Conservation (phyloP, 2,113 vertebrate species). For the Glaucomys volans region DNA sequence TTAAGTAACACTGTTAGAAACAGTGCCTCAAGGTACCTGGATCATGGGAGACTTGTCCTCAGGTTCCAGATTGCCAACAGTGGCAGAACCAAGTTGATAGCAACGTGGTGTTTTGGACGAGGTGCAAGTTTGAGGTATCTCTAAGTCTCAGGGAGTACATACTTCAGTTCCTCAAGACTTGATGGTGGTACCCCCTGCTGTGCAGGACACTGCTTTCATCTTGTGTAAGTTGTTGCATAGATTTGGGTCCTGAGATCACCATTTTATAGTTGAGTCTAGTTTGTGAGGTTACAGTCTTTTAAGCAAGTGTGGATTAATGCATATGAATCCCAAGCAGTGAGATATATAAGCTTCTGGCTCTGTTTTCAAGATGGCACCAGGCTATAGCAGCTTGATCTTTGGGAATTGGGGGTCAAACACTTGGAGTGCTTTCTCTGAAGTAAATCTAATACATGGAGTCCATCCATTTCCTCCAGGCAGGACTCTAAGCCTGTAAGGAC, state of each 20-base stretch:
- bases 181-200: background rate
- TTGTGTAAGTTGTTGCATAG: background rate
- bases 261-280: background rate
- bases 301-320: background rate
- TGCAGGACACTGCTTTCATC: background rate
- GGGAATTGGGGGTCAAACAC: background rate
- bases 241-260: background rate
- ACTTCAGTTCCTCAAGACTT: background rate
- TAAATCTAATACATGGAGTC: background rate
- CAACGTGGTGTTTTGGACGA: background rate
- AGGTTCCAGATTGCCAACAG: background rate
- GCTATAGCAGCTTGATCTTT: background rate
- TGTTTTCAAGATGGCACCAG: background rate
- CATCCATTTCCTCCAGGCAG: background rate
- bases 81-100: background rate
- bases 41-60: background rate
- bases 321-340: background rate
- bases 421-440: background rate
- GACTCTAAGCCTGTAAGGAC: background rate
- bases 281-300: background rate
- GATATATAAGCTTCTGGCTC: background rate
- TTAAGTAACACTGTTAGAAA: background rate
- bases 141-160: background rate
- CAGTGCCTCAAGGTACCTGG: background rate
- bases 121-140: accelerated